Conservation (phyloP, 2,113 vertebrate genomes). For the Orycteropus afer region DNA sequence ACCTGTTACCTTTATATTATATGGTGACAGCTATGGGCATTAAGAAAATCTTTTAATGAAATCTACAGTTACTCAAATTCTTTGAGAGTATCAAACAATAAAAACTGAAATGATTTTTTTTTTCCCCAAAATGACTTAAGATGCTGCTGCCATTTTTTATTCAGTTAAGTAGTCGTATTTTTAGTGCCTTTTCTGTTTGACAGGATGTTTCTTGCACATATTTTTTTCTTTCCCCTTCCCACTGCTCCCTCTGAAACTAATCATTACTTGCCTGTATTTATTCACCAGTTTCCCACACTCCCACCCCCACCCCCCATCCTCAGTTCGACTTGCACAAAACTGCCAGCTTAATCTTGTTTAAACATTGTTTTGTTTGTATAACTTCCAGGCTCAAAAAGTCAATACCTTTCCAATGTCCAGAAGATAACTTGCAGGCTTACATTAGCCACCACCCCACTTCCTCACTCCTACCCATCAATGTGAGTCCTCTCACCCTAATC, state of each 20-base stretch:
- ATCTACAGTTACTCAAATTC: constrained; percentile 50
- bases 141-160: constrained; percentile 45
- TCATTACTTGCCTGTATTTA: constrained; percentile 37
- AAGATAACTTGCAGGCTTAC: neutral
- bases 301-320: neutral
- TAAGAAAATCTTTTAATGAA: constrained; percentile 54
- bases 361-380: constrained; percentile 69
- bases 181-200: constrained; percentile 61
- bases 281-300: neutral
- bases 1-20: constrained; percentile 61
- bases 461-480: neutral
- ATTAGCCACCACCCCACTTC: neutral
- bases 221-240: constrained; percentile 15
- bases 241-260: constrained; percentile 50
- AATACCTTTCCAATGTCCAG: neutral
- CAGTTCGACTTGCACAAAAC: neutral
- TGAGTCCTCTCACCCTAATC: neutral
- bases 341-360: constrained; percentile 55
- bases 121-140: constrained; percentile 51
- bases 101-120: constrained; percentile 54
- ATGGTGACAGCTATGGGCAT: constrained; percentile 43
- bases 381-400: constrained; percentile 46
- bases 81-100: constrained; percentile 61
- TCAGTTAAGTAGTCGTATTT: constrained; percentile 47
- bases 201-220: constrained; percentile 53